Evolutionary conservation across 2,888 invertebrate genomes (phyloP).

Genomic region (Limenitis arthemis): DNA sequence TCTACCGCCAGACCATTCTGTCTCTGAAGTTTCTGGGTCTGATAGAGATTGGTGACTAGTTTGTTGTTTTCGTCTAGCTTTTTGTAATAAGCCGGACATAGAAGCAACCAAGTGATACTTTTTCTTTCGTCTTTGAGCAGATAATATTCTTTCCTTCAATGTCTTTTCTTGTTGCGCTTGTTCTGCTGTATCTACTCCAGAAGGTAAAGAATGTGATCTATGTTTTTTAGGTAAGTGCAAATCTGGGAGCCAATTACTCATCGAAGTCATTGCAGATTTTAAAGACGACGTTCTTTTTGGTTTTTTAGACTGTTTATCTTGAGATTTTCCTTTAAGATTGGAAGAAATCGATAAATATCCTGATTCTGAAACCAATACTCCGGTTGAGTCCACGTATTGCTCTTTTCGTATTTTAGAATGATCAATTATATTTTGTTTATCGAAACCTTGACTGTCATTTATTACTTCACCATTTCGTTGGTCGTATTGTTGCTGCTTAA

Average conservation of each 20-base stretch:
- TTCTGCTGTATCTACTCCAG: conserved; percentile 74
- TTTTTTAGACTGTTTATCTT: conserved; percentile 75
- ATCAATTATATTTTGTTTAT: conserved; percentile 44
- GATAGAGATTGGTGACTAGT: conserved; percentile 77
- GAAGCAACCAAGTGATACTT: conserved; percentile 87
- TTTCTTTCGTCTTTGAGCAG: conserved; percentile 77
- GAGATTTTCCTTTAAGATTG: conserved; percentile 70
- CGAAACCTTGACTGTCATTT: conserved; percentile 50
- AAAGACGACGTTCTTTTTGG: conserved; percentile 80
- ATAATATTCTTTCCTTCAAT: conserved; percentile 59
- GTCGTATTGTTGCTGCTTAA: conserved; percentile 68
- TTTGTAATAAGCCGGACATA: conserved; percentile 88
- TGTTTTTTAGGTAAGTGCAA: conserved; percentile 83
- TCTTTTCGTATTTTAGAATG: conserved; percentile 53
- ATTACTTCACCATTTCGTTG: conserved; percentile 62
- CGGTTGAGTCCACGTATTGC: conserved; percentile 56
- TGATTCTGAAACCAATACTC: conserved; percentile 81
- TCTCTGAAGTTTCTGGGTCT: conserved; percentile 84
- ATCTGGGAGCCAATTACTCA: conserved; percentile 87
- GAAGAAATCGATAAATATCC: conserved; percentile 83
- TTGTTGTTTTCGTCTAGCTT: conserved; percentile 81
- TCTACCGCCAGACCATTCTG: conserved; percentile 75
- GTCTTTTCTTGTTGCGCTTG: conserved; percentile 61
- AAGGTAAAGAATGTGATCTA: conserved; percentile 87
- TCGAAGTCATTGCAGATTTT: conserved; percentile 85